A percentile compares a stretch with the other conserved stretches of the same genome.
These are phyloP conservation scores for Lasioglossum vierecki DNA, from an alignment of 2,888 invertebrate genomes.

Conservation along the genomic window DNA sequence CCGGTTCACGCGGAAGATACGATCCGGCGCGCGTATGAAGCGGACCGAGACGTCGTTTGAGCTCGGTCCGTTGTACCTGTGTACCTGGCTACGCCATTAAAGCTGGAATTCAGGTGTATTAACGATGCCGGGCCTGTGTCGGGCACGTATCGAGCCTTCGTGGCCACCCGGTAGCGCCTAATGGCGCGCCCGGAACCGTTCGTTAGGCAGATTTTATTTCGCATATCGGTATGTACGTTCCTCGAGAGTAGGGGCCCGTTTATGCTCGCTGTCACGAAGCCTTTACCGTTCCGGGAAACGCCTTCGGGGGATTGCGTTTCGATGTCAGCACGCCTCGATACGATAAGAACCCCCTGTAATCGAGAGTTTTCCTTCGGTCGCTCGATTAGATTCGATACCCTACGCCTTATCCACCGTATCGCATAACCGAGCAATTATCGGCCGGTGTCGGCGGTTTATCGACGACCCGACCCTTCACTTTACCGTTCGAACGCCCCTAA, in stretches of 20 bases:
- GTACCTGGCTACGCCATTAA: slow-evolving; percentile 65
- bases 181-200: slow-evolving; percentile 63
- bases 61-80: slow-evolving; percentile 8
- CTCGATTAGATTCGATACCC: neutral
- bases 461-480: neutral
- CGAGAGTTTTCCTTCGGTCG: neutral
- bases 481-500: neutral
- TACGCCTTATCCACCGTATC: neutral
- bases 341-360: slow-evolving; percentile 32
- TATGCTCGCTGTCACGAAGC: slow-evolving; percentile 27
- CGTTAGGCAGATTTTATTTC: slow-evolving; percentile 69
- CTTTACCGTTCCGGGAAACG: slow-evolving; percentile 28
- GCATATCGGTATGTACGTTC: slow-evolving; percentile 37
- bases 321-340: slow-evolving; percentile 39
- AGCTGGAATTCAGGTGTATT: slow-evolving; percentile 74
- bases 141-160: slow-evolving; percentile 56
- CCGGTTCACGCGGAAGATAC: slow-evolving; percentile 61
- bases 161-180: slow-evolving; percentile 69
- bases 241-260: neutral
- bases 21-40: slow-evolving; percentile 52
- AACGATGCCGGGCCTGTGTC: slow-evolving; percentile 58
- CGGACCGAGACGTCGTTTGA: slow-evolving; percentile 42
- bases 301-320: slow-evolving; percentile 53
- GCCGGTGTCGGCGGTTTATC: slow-evolving; percentile 2
- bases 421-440: slow-evolving; percentile 26